A percentile compares a stretch with the other conserved stretches of the same genome.
These are phyloP conservation scores for Passer domesticus DNA, from an alignment of 2,113 vertebrate species.

Conservation along the genomic window DNA sequence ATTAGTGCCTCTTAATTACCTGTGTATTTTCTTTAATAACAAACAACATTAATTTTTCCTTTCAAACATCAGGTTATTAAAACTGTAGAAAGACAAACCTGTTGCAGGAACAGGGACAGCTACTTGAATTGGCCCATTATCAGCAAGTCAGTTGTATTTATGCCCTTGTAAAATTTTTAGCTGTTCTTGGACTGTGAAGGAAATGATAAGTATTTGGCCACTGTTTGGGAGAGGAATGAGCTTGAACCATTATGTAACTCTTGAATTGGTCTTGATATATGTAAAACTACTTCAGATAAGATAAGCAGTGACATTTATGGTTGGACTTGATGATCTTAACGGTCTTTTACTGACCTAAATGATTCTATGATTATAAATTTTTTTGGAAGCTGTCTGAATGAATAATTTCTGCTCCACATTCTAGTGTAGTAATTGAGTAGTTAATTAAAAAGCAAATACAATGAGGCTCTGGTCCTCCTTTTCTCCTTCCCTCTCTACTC, in stretches of 20 bases:
- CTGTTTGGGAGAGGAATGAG: background rate
- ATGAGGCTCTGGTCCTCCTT: background rate
- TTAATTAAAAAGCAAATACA: background rate
- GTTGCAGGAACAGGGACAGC: background rate
- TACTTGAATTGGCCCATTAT: background rate
- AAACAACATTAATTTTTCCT: background rate
- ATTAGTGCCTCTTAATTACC: background rate
- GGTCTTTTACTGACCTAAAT: background rate
- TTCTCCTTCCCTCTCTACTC: background rate
- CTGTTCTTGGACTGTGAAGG: background rate
- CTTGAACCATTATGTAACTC: background rate
- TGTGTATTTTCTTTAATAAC: background rate
- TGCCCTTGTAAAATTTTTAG: background rate
- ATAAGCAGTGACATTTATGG: constrained; percentile 34
- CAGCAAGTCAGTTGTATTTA: background rate
- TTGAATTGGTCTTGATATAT: constrained; percentile 32
- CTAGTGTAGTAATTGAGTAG: background rate
- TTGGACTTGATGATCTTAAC: background rate
- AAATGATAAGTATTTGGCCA: constrained; percentile 14
- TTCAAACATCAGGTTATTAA: background rate
- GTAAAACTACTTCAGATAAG: constrained; percentile 55
- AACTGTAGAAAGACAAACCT: background rate
- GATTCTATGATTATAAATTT: background rate
- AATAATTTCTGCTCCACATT: background rate
- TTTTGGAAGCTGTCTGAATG: constrained; percentile 24